Evolutionary conservation across 1,140 invertebrate species (phyloP).

Genomic region (Physella acuta): DNA sequence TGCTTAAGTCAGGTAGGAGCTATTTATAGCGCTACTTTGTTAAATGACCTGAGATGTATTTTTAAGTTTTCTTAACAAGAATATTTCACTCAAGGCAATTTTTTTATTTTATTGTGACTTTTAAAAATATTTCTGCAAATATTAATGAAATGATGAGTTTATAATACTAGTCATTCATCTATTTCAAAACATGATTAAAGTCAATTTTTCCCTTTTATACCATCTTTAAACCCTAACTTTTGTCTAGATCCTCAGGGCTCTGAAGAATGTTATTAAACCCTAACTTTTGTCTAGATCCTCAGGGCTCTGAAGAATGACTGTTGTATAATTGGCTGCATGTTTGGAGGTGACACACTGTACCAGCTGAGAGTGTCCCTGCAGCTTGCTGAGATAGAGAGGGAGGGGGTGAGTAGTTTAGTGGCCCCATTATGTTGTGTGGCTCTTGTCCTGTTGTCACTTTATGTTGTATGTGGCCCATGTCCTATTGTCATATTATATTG

Average conservation of each 20-base stretch:
- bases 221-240: constrained; percentile 26
- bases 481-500: too few relatives aligned
- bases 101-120: too few relatives aligned
- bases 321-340: constrained; percentile 88
- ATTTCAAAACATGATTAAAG: constrained; percentile 9
- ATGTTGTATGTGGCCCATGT: too few relatives aligned
- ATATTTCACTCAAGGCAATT: too few relatives aligned
- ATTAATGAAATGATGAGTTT: neutral
- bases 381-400: constrained; percentile 87
- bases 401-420: constrained; percentile 72
- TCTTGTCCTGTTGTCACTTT: too few relatives aligned
- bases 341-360: constrained; percentile 94
- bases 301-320: constrained; percentile 82
- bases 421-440: too few relatives aligned
- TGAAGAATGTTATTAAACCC: constrained; percentile 70
- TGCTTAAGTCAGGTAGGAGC: constrained; percentile 68
- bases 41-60: too few relatives aligned
- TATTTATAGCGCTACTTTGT: too few relatives aligned
- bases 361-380: constrained; percentile 90
- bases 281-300: constrained; percentile 56
- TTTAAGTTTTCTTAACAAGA: too few relatives aligned
- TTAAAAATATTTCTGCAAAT: neutral
- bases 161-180: constrained; percentile 10
- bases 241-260: constrained; percentile 60
- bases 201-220: neutral